phyloP scores from a whole-genome alignment of 2,797 vertebrate genomes.

The Leptatherina wallacei region DNA sequence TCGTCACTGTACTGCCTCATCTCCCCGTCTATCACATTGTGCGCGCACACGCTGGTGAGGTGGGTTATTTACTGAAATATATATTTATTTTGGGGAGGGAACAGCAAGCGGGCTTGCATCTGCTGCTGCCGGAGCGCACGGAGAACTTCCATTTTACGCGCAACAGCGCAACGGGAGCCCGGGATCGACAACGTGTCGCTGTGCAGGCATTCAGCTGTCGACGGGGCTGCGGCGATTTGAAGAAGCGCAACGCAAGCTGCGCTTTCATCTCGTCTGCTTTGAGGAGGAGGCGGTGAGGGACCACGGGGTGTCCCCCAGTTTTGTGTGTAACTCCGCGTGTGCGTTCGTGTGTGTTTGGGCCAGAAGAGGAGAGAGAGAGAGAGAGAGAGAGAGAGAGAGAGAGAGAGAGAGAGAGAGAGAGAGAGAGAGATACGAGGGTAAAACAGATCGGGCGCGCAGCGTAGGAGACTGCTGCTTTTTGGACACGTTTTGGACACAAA shows the following conservation, averaged over 20 bases:
- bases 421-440: slow-evolving; percentile 70
- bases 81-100: slow-evolving; percentile 28
- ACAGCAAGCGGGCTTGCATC: slow-evolving; percentile 14
- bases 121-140: slow-evolving; percentile 43
- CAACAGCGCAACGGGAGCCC: slow-evolving; percentile 20
- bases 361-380: slow-evolving; percentile 50
- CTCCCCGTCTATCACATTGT: slow-evolving; percentile 29
- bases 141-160: slow-evolving; percentile 64
- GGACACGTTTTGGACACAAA: slow-evolving; percentile 73
- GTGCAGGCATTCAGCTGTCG: slow-evolving; percentile 60
- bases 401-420: slow-evolving; percentile 56
- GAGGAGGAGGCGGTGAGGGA: slow-evolving; percentile 76
- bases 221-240: slow-evolving; percentile 45
- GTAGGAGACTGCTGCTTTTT: slow-evolving; percentile 75
- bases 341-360: slow-evolving; percentile 32
- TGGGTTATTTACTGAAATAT: slow-evolving; percentile 52
- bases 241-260: slow-evolving; percentile 59
- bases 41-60: slow-evolving; percentile 42
- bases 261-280: slow-evolving; percentile 80
- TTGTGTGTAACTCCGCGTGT: slow-evolving; percentile 52
- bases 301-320: slow-evolving; percentile 74
- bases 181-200: slow-evolving; percentile 44
- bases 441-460: slow-evolving; percentile 76
- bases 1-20: slow-evolving; percentile 52
- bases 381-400: slow-evolving; percentile 42